These are phyloP conservation scores for Sigmodon hispidus DNA, from an alignment of 2,113 vertebrate species.

Conservation along the genomic window DNA sequence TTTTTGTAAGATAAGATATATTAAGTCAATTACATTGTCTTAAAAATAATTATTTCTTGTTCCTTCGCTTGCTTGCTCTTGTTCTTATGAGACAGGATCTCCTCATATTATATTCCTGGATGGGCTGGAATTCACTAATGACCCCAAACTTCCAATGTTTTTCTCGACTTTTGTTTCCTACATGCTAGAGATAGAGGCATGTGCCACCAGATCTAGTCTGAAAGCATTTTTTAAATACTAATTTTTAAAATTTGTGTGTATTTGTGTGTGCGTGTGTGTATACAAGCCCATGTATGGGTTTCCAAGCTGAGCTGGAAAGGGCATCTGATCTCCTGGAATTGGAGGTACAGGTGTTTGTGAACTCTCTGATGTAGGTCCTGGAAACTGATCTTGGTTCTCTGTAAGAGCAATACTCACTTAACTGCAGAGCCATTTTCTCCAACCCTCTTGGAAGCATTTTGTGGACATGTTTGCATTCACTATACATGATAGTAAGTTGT, in stretches of 20 bases:
- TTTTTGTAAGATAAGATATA: conserved; percentile 22
- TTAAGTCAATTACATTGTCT: background rate
- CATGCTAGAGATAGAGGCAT: background rate
- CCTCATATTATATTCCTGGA: background rate
- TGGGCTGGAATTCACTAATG: background rate
- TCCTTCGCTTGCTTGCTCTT: background rate
- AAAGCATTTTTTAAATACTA: background rate
- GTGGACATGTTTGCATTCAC: background rate
- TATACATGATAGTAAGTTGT: background rate
- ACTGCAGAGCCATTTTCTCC: background rate
- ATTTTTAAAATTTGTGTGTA: background rate
- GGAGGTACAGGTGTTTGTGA: background rate
- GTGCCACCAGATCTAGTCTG: background rate
- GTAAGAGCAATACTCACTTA: background rate
- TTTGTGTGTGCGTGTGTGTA: background rate
- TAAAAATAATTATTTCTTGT: background rate
- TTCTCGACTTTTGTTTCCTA: background rate
- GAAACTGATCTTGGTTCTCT: background rate
- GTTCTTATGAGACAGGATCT: background rate
- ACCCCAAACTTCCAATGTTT: background rate
- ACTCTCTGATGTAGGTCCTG: background rate
- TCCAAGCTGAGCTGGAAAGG: too few species aligned
- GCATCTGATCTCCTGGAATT: background rate
- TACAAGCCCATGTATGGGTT: background rate
- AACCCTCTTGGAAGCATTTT: background rate